Evolutionary conservation across 2,888 invertebrate genomes (phyloP).

Genomic region (Eugnorisma glareosa): DNA sequence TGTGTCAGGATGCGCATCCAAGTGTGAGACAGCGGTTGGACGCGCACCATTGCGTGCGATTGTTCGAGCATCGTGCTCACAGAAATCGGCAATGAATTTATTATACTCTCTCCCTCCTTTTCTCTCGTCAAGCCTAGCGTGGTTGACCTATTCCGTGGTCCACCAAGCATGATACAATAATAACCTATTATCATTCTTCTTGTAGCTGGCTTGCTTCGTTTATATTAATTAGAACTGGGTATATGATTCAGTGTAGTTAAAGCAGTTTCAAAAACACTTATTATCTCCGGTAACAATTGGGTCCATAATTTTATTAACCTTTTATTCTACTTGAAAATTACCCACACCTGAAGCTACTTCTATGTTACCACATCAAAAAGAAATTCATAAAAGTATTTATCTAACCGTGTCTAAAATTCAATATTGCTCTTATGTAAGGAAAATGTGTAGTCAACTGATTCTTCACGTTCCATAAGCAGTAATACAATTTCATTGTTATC

Average conservation of each 20-base stretch:
- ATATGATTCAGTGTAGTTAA: neutral
- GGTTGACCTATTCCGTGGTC: constrained; percentile 63
- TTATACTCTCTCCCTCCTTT: constrained; percentile 72
- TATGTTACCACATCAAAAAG: constrained; percentile 14
- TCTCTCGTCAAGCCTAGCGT: constrained; percentile 66
- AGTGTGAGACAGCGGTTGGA: constrained; percentile 82
- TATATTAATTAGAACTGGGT: neutral
- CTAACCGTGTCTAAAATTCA: constrained; percentile 15
- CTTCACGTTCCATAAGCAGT: constrained; percentile 36
- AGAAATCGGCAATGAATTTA: constrained; percentile 73
- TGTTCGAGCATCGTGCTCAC: constrained; percentile 69
- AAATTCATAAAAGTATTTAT: constrained; percentile 5
- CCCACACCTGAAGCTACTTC: neutral
- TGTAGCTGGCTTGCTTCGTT: constrained; percentile 41
- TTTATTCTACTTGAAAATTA: neutral
- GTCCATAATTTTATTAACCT: too few species aligned
- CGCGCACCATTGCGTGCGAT: constrained; percentile 81
- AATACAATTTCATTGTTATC: constrained; percentile 55
- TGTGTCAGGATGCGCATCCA: constrained; percentile 77
- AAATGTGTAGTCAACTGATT: constrained; percentile 38
- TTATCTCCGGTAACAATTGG: neutral
- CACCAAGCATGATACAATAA: constrained; percentile 63
- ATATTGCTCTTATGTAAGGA: constrained; percentile 37
- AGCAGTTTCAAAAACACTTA: neutral
- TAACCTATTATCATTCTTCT: constrained; percentile 61